Percentiles rank a stretch among this genome's conserved stretches.
phyloP scores from a whole-genome alignment of 2,888 invertebrate genomes.

The Folsomia candida region DNA sequence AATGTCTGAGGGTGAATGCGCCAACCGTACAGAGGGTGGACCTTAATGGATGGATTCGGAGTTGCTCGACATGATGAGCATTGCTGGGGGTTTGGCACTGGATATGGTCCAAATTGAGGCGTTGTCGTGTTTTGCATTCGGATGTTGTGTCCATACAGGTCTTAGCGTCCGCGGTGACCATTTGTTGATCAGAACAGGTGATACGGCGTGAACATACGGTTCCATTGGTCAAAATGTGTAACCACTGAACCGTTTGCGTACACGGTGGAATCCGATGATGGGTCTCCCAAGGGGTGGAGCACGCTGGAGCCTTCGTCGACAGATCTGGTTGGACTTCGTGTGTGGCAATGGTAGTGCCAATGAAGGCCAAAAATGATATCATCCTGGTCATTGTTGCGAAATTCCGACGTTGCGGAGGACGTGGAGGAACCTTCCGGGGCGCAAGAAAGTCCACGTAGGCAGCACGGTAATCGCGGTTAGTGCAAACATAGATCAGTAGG shows the following conservation, averaged over 20 bases:
- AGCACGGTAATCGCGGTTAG: background rate
- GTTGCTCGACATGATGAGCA: background rate
- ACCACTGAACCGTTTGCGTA: background rate
- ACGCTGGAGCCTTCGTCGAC: background rate
- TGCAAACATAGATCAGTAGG: background rate
- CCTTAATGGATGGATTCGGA: background rate
- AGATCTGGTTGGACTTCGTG: background rate
- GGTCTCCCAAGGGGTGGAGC: background rate
- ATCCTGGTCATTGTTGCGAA: no score
- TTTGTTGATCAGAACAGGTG: background rate
- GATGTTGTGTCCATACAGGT: background rate
- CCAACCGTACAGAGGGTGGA: background rate
- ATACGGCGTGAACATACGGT: background rate
- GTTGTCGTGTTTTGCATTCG: background rate
- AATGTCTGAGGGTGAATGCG: background rate
- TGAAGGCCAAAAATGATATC: background rate
- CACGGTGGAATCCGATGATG: slow-evolving; percentile 4
- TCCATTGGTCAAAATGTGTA: background rate
- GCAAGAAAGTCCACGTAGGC: background rate
- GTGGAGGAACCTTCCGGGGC: background rate
- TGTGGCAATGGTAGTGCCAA: no score
- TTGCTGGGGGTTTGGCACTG: slow-evolving; percentile 2
- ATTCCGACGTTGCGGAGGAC: no score
- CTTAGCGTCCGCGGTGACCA: background rate
- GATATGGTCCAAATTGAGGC: background rate